Percentiles rank a stretch among this genome's conserved stretches.
Evolutionary conservation across 2,113 vertebrate genomes (phyloP).

Genomic region (Aegotheles bennettii): DNA sequence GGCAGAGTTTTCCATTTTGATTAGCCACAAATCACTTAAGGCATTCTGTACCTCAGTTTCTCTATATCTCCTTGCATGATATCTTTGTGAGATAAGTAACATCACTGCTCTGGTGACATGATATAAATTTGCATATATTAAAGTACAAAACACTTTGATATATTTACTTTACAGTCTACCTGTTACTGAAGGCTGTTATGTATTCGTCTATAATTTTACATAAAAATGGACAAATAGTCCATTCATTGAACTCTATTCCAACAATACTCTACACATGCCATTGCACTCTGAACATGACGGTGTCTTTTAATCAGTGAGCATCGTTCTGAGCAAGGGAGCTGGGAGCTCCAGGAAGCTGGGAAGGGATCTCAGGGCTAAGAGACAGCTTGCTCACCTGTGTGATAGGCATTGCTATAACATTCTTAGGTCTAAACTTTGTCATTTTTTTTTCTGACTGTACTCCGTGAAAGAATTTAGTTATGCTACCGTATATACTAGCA

Average conservation of each 20-base stretch:
- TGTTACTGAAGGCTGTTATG: not conserved
- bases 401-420: accelerated
- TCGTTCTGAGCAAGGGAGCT: not conserved
- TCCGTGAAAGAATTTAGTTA: not conserved
- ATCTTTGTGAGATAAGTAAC: not conserved
- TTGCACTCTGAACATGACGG: not conserved
- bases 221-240: not conserved
- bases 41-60: not conserved
- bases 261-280: not conserved
- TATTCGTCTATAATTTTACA: not conserved
- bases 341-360: not conserved
- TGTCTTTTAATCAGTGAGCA: not conserved
- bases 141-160: not conserved
- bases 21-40: not conserved
- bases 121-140: not conserved
- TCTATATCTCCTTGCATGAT: accelerated
- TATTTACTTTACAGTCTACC: not conserved
- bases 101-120: not conserved
- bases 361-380: not conserved
- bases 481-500: not conserved
- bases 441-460: not conserved
- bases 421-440: not conserved
- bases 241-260: not conserved
- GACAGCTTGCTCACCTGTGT: not conserved
- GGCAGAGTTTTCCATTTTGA: not conserved